Evolutionary conservation across 2,888 invertebrate species (phyloP).

Genomic region (Nipponacmea schrenckii): DNA sequence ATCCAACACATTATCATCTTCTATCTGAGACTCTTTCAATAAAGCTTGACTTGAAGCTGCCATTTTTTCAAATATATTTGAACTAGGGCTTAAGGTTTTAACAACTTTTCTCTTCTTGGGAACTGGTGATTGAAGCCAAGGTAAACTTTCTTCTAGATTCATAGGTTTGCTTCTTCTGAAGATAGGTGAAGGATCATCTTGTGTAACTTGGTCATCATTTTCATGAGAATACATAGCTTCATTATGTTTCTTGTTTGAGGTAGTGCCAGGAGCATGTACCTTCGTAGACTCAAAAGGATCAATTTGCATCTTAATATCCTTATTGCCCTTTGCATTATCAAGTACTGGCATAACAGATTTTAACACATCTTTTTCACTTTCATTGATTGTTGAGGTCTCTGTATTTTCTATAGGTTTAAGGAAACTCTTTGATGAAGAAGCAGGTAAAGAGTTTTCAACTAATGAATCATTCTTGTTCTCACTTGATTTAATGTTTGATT

Average conservation of each 20-base stretch:
- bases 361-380: not conserved
- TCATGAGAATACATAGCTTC: not conserved
- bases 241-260: not conserved
- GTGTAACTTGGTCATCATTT: not conserved
- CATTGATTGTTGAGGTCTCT: not conserved
- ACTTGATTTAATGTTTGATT: not conserved
- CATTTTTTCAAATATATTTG: not conserved
- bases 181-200: no score
- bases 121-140: not conserved
- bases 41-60: constrained; percentile 1
- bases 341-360: not conserved
- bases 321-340: not conserved
- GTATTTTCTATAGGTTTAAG: not conserved
- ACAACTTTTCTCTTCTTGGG: no score
- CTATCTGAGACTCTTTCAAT: not conserved
- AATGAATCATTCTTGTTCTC: no score
- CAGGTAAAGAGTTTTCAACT: not conserved
- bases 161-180: no score
- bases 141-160: no score
- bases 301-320: not conserved
- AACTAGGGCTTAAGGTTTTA: not conserved
- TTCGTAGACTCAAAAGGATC: not conserved
- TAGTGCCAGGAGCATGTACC: not conserved
- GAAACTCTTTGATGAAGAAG: not conserved
- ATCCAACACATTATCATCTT: not conserved